phyloP scores from a whole-genome alignment of 2,797 vertebrate species.

The Propithecus perrieri region DNA sequence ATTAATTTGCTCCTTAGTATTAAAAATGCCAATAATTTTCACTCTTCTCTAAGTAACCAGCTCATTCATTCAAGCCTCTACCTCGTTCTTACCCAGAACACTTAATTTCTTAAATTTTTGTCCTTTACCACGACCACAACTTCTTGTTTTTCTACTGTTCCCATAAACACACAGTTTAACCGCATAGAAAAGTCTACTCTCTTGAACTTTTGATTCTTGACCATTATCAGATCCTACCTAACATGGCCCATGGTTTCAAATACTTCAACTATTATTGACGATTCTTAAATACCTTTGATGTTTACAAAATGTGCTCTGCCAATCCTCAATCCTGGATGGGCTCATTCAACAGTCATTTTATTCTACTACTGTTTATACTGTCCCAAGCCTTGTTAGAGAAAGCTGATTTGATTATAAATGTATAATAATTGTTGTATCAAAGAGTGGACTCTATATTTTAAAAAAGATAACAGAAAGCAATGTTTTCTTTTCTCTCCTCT shows the following conservation, averaged over 20 bases:
- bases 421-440: background rate
- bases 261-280: background rate
- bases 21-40: background rate
- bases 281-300: background rate
- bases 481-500: background rate
- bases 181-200: background rate
- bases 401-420: background rate
- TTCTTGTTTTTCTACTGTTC: background rate
- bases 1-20: background rate
- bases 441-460: background rate
- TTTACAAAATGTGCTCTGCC: background rate
- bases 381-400: background rate
- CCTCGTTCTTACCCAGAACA: background rate
- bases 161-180: background rate
- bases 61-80: background rate
- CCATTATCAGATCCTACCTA: background rate
- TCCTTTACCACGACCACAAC: background rate
- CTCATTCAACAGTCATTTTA: background rate
- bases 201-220: background rate
- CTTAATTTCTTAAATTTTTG: background rate
- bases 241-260: background rate
- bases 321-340: background rate
- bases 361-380: background rate
- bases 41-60: background rate
- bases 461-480: background rate